Evolutionary conservation across 2,113 vertebrate species (phyloP), one percentile per base, ranked within the genome.

Genomic region (Herpailurus yagouaroundi): DNA sequence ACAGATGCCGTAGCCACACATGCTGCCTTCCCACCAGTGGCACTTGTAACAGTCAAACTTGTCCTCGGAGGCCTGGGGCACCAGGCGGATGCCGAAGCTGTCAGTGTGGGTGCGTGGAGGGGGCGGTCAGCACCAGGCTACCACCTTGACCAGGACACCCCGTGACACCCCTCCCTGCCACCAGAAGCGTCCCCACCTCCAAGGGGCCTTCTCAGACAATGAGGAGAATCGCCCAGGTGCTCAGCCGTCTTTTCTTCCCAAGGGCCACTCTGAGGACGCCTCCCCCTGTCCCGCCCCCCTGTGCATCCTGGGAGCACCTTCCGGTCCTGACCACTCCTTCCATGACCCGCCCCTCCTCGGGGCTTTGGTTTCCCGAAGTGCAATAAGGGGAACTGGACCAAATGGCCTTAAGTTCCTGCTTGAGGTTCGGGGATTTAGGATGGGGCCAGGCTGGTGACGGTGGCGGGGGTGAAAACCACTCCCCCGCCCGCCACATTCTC

Each of bases 21-120:
- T 98, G 82, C 50, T 97, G 93, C 99, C 99, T 38, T 97, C 96
- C 2, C 6, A 3, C 99, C 99, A 99, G 97, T 99, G 99, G 96
- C 99, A 99, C 97, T 99, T 99, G 84, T 99, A 99, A 95, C 99
- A 99, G 95, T 99, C 98, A 2, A 99, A 99, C 10, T 91, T 92
- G 48, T 99, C 99, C 81, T 98, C 96, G 0, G 97, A 31, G 3
- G 18, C 83, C 1, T 95, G 97, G 0, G 99, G 99, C 11, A 99
- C 87, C 19, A 99, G 98, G 97, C 92, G 76, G 94, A 99, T 98
- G n/a, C 99, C 99, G 81, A 99, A 99, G 88, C 99, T 99, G 64
- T 19, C 41, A 0, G 7, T 1, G 27, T 3, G 23, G 13, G 31
- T 0, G 50, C n/a, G 16, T 1, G 2, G 33, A 16, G 36, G 1